Base-by-base conservation (phyloP, 1,140 invertebrate species). In the Acromyrmex charruanus region DNA sequence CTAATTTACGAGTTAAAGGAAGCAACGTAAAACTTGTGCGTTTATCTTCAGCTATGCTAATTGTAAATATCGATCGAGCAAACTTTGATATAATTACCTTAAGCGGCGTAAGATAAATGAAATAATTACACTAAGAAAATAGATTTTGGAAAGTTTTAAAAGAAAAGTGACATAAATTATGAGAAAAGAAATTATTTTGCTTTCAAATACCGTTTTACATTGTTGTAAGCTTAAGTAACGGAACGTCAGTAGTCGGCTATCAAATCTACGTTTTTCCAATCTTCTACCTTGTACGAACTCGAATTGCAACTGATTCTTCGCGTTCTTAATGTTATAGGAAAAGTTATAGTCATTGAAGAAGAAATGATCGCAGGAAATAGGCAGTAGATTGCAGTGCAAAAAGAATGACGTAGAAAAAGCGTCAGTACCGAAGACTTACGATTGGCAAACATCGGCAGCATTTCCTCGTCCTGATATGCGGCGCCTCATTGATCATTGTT, bases 391-490 rank as follows among this genome's bases (percentile, higher is more conserved):
- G 21, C n/a, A n/a, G n/a, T 94, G 92, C 69, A 61, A 39, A 10
- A 88, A 80, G 10, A 66, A 84, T n/a, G 84, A 91, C 39, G 18
- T 44, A 1, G 71, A 82, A 59, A 55, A 39, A 75, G 35, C 61
- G 85, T 79, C 3, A 89, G 91, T 65, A 91, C 92, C 7, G 92
- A 93, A 63, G 97, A 97, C 91, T 93, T 98, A 74, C 97, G 97
- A 35, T 96, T 99, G 63, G 96, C 97, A 39, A 98, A 98, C 88
- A 97, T 99, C 12, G 98, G 98, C 80, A 98, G 98, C 71, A 98
- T 99, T 99, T 99, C 94, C 96, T 99, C 3, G 98, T 99, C 0
- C 95, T 99, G 0, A 96, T 97, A 3, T 96, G 96, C 71, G 91
- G 95, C 1, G 95, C 97, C 18, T 97, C 97, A 0, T 96, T 97